Percentiles rank a stretch among this genome's conserved stretches.
Conservation (phyloP, 1,140 invertebrate genomes). For the Cheumatopsyche charites region DNA sequence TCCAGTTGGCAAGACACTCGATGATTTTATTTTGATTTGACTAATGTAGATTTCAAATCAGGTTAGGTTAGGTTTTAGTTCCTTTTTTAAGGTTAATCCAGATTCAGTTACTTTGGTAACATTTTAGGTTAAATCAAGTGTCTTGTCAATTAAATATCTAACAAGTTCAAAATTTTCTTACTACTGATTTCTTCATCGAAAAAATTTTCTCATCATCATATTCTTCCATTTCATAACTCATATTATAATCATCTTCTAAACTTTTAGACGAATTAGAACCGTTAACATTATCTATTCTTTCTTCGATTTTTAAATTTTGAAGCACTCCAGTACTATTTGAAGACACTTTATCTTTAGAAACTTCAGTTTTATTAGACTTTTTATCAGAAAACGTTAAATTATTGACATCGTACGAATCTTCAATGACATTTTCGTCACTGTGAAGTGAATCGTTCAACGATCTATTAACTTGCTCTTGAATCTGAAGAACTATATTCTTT, state of each 20-base stretch:
- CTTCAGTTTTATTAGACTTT: neutral
- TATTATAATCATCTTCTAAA: conserved; percentile 27
- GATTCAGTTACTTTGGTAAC: no score
- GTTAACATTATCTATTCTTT: neutral
- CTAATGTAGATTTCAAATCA: neutral
- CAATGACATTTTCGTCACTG: conserved; percentile 6
- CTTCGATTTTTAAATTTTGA: neutral
- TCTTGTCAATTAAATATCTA: no score
- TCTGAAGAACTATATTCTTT: conserved; percentile 16
- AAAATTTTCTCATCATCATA: conserved; percentile 4
- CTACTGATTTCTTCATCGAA: neutral
- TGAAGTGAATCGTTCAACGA: conserved; percentile 15
- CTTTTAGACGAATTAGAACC: neutral
- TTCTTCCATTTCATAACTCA: conserved; percentile 29
- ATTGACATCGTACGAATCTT: conserved; percentile 1
- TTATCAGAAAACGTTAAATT: neutral
- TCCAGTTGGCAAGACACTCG: no score
- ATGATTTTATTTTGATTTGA: neutral
- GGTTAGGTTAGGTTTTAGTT: no score
- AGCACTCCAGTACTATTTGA: neutral
- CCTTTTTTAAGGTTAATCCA: no score
- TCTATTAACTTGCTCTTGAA: conserved; percentile 14
- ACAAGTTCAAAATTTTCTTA: no score
- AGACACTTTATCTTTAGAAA: no score
- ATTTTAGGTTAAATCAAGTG: no score